These are phyloP conservation scores for Apis florea DNA, from an alignment of 1,140 invertebrate species.

Conservation along the genomic window DNA sequence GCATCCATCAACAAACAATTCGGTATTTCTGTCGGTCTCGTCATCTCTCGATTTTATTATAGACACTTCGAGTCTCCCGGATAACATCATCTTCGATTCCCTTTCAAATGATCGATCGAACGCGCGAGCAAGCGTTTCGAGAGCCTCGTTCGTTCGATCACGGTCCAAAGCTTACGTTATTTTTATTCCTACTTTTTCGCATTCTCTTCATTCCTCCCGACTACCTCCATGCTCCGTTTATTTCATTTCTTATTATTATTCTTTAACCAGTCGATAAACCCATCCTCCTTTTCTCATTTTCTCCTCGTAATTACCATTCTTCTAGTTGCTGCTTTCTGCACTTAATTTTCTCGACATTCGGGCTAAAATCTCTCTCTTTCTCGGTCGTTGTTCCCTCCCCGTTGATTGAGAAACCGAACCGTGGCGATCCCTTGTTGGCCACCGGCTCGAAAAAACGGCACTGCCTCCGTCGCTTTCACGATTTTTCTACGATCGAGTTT, in stretches of 20 bases:
- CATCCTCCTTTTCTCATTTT: conserved; percentile 61
- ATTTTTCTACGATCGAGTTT: conserved; percentile 25
- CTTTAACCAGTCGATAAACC: conserved; percentile 72
- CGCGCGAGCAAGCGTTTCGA: conserved; percentile 47
- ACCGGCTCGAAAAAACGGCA: neutral
- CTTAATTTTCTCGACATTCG: conserved; percentile 17
- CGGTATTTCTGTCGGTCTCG: conserved; percentile 19
- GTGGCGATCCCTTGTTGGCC: neutral
- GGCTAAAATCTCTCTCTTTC: neutral
- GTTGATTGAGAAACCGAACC: neutral
- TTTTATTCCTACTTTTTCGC: conserved; percentile 49
- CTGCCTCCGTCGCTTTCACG: conserved; percentile 22
- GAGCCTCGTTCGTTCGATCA: conserved; percentile 62
- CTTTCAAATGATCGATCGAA: conserved; percentile 37
- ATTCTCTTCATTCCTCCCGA: conserved; percentile 17
- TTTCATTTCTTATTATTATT: conserved; percentile 46
- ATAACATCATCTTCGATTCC: conserved; percentile 2
- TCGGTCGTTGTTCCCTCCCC: neutral
- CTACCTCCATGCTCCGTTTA: conserved; percentile 24
- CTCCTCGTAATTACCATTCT: conserved; percentile 45
- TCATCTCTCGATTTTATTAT: conserved; percentile 17
- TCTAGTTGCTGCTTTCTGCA: conserved; percentile 6
- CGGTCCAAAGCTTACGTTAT: conserved; percentile 59
- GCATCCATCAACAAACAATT: conserved; percentile 27
- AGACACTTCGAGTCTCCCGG: neutral